A percentile compares a stretch with the other conserved stretches of the same genome.
Evolutionary conservation across 2,888 invertebrate species (phyloP).

Genomic region (Standfussiana lucernea): DNA sequence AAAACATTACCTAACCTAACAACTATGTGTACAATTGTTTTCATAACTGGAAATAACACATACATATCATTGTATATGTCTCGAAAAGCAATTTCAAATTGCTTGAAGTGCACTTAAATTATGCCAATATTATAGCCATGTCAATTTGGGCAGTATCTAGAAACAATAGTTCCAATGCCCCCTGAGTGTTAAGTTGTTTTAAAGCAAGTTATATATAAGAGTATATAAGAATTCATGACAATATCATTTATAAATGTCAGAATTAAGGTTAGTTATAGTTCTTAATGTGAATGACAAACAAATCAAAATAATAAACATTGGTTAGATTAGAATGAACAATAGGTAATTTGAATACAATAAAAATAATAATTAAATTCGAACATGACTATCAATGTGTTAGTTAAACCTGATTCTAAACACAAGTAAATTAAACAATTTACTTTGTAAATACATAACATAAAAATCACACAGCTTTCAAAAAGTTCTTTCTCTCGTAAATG

Average conservation of each 20-base stretch:
- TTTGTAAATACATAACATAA: background rate
- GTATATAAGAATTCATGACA: background rate
- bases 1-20: background rate
- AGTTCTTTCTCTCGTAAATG: background rate
- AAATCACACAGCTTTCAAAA: slow-evolving; percentile 1
- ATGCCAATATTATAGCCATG: background rate
- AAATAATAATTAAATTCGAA: slow-evolving; percentile 22
- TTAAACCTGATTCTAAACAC: background rate
- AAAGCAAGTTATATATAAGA: slow-evolving; percentile 19
- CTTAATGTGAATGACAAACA: slow-evolving; percentile 6
- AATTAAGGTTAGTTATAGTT: slow-evolving; percentile 19
- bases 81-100: background rate
- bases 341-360: slow-evolving; percentile 14
- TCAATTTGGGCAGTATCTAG: background rate
- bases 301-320: slow-evolving; percentile 6
- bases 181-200: slow-evolving; percentile 5
- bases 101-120: slow-evolving; percentile 19
- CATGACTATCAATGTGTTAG: background rate
- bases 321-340: slow-evolving; percentile 41
- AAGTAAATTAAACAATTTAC: background rate
- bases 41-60: background rate
- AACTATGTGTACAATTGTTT: background rate
- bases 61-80: background rate
- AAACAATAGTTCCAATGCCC: slow-evolving; percentile 9
- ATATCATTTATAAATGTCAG: background rate